These are phyloP conservation scores for Rhinoraja longicauda DNA, from an alignment of 2,797 vertebrate species.

Conservation along the genomic window DNA sequence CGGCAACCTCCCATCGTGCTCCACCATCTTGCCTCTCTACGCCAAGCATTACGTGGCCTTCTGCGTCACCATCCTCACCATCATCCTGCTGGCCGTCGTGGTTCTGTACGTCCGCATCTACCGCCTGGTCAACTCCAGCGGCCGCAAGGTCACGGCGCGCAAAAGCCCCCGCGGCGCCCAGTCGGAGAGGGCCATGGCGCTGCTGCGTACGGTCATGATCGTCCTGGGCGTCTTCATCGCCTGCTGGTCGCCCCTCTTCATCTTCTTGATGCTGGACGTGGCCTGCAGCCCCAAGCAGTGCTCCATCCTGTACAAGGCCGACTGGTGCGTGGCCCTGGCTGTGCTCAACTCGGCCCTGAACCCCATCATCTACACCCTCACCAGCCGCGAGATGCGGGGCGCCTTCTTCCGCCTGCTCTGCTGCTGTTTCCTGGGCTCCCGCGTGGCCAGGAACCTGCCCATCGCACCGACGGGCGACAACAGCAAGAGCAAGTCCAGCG, in stretches of 20 bases:
- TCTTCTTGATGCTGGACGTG: slow-evolving; percentile 65
- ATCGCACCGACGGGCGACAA: slow-evolving; percentile 60
- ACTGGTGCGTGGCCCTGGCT: slow-evolving; percentile 68
- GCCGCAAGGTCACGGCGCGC: slow-evolving; percentile 54
- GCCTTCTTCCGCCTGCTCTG: slow-evolving; percentile 64
- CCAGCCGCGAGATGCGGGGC: slow-evolving; percentile 66
- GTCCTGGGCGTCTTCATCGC: slow-evolving; percentile 66
- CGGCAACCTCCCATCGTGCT: slow-evolving; percentile 52
- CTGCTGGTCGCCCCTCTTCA: slow-evolving; percentile 69
- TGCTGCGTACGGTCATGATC: slow-evolving; percentile 67
- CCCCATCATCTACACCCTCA: slow-evolving; percentile 68
- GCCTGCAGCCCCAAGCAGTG: slow-evolving; percentile 59
- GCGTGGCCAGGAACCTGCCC: slow-evolving; percentile 52
- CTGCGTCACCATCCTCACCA: slow-evolving; percentile 65
- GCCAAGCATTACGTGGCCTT: slow-evolving; percentile 67
- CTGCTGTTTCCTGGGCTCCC: slow-evolving; percentile 51
- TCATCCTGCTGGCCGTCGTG: slow-evolving; percentile 61
- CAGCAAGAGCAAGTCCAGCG: slow-evolving; percentile 57
- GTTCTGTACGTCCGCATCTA: slow-evolving; percentile 70
- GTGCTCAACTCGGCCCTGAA: slow-evolving; percentile 72
- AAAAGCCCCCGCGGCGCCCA: slow-evolving; percentile 43
- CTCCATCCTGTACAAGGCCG: slow-evolving; percentile 60
- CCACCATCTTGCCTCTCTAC: slow-evolving; percentile 66
- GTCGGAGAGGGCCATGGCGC: slow-evolving; percentile 62
- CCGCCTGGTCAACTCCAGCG: slow-evolving; percentile 61